Evolutionary conservation across 2,113 vertebrate genomes (phyloP).

Genomic region (Merops nubicus): DNA sequence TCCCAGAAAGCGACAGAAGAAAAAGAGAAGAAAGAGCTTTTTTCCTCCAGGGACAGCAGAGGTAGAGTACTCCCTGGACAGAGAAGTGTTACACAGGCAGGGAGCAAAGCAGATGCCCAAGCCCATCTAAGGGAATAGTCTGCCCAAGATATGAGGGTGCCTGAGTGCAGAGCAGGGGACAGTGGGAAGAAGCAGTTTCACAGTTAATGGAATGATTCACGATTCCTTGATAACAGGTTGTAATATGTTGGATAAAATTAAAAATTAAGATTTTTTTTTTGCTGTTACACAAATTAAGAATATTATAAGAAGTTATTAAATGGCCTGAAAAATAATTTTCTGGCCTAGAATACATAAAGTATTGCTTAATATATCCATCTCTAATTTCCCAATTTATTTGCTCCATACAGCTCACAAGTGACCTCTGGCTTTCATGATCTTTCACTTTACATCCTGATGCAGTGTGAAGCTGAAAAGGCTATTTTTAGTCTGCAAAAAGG

Average conservation of each 20-base stretch:
- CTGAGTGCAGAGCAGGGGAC: background rate
- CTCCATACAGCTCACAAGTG: background rate
- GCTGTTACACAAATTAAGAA: background rate
- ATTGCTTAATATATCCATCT: background rate
- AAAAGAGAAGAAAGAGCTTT: fast-evolving
- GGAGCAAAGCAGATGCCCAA: background rate
- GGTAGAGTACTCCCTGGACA: background rate
- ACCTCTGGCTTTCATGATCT: background rate
- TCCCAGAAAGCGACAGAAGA: background rate
- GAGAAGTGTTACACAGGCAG: background rate
- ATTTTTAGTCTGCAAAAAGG: background rate
- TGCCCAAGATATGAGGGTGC: background rate
- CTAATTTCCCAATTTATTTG: background rate
- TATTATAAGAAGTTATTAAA: background rate
- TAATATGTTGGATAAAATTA: background rate
- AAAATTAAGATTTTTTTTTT: background rate
- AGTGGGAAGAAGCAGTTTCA: background rate
- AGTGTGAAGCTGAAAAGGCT: background rate
- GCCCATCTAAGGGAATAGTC: background rate
- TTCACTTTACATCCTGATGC: background rate
- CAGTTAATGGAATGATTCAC: background rate
- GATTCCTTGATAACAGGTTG: background rate
- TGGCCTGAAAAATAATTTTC: background rate
- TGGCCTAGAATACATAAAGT: background rate
- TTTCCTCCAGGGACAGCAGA: background rate